A percentile compares a stretch with the other conserved stretches of the same genome.
Conservation (phyloP, 1,140 invertebrate genomes). For the Panulirus ornatus region DNA sequence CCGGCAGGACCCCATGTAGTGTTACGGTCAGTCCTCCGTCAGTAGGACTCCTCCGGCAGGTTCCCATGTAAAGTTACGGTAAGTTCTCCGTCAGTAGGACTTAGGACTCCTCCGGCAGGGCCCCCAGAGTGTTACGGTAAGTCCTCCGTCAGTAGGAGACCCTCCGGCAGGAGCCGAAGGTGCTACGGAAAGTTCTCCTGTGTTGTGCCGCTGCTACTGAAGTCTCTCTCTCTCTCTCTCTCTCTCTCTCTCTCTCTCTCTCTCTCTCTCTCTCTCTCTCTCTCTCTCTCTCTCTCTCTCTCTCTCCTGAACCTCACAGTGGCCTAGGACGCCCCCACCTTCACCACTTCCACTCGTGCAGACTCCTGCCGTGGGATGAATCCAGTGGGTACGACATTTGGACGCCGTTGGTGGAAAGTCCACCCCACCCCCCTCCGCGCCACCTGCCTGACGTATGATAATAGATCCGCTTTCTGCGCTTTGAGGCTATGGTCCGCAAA, state of each 20-base stretch:
- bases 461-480: no score
- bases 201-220: background rate
- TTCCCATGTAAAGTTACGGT: conserved; percentile 75
- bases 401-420: no score
- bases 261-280: background rate
- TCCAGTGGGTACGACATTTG: no score
- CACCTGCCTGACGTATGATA: no score
- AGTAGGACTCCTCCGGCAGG: conserved; percentile 60
- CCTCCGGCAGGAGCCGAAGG: conserved; percentile 69
- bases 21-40: conserved; percentile 73
- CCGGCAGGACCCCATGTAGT: conserved; percentile 73
- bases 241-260: conserved; percentile 11
- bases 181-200: conserved; percentile 74
- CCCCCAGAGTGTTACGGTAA: conserved; percentile 76
- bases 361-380: no score
- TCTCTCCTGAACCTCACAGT: background rate
- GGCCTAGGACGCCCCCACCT: no score
- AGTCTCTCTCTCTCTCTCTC: background rate
- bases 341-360: no score
- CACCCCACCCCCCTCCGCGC: no score
- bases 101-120: conserved; percentile 71
- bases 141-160: conserved; percentile 42
- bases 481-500: no score
- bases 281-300: background rate
- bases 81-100: conserved; percentile 41